Percentiles rank a stretch among this genome's conserved stretches.
phyloP scores from a whole-genome alignment of 2,113 vertebrate genomes.

The Syrrhaptes paradoxus region DNA sequence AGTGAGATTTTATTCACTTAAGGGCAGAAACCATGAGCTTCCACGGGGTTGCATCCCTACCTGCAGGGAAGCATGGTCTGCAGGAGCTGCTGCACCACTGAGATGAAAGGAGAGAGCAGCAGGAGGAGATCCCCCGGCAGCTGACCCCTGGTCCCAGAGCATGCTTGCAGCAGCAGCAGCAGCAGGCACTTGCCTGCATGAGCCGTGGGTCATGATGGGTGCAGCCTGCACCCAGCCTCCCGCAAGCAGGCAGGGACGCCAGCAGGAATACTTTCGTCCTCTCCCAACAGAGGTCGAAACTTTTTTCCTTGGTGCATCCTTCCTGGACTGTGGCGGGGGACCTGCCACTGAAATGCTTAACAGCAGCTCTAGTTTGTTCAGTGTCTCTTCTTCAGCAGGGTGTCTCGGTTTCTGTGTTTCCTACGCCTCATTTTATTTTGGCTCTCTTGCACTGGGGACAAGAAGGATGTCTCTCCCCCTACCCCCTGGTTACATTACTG shows the following conservation, averaged over 20 bases:
- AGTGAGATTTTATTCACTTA: not conserved
- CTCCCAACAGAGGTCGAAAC: not conserved
- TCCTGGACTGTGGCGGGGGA: not conserved
- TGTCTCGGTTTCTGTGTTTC: not conserved
- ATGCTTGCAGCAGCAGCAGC: not conserved
- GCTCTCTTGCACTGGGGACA: not conserved
- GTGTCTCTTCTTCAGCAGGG: not conserved
- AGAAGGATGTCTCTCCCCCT: not conserved
- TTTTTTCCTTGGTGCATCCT: not conserved
- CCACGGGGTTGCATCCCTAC: not conserved
- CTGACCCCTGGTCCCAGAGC: fast-evolving
- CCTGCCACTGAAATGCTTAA: not conserved
- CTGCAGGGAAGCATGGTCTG: not conserved
- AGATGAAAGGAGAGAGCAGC: not conserved
- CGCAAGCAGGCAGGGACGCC: not conserved
- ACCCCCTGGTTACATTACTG: not conserved
- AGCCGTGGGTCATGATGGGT: too few relatives aligned
- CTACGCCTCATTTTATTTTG: not conserved
- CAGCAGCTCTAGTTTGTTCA: not conserved
- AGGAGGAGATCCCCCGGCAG: not conserved
- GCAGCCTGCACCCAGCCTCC: not conserved
- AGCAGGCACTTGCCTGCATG: not conserved
- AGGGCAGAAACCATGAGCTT: not conserved
- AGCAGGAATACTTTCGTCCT: fast-evolving
- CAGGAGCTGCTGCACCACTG: not conserved